Evolutionary conservation across 2,113 vertebrate species (phyloP).

Genomic region (Caranx ignobilis): DNA sequence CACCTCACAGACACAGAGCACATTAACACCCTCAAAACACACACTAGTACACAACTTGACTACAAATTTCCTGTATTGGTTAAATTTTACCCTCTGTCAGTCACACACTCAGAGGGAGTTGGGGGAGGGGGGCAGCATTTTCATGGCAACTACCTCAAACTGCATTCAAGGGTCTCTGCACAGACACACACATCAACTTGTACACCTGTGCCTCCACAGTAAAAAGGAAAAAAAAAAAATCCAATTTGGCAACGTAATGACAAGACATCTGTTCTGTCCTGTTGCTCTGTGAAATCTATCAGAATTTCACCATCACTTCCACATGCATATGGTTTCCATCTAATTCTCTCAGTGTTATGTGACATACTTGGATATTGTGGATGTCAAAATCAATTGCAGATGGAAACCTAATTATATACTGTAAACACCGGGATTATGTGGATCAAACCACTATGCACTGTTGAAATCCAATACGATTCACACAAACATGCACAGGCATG

Average conservation of each 20-base stretch:
- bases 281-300: conserved; percentile 29
- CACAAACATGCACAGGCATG: conserved; percentile 3
- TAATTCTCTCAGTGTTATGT: conserved; percentile 28
- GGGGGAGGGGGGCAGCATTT: conserved; percentile 25
- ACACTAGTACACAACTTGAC: background rate
- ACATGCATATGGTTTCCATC: conserved; percentile 15
- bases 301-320: conserved; percentile 27
- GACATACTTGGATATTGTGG: conserved; percentile 17
- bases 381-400: conserved; percentile 52
- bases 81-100: conserved; percentile 43
- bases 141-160: conserved; percentile 31
- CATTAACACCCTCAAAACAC: background rate
- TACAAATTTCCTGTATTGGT: conserved; percentile 41
- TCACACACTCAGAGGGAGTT: conserved; percentile 3
- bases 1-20: conserved; percentile 4
- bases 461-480: background rate
- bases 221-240: conserved; percentile 31
- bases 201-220: conserved; percentile 41
- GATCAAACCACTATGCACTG: conserved; percentile 15
- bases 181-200: conserved; percentile 10
- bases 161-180: conserved; percentile 42
- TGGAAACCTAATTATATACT: conserved; percentile 48
- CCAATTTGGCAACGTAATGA: conserved; percentile 59
- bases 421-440: conserved; percentile 49
- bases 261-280: conserved; percentile 59